Evolutionary conservation across 2,113 vertebrate genomes (phyloP).

Genomic region (Corvus moneduloides): DNA sequence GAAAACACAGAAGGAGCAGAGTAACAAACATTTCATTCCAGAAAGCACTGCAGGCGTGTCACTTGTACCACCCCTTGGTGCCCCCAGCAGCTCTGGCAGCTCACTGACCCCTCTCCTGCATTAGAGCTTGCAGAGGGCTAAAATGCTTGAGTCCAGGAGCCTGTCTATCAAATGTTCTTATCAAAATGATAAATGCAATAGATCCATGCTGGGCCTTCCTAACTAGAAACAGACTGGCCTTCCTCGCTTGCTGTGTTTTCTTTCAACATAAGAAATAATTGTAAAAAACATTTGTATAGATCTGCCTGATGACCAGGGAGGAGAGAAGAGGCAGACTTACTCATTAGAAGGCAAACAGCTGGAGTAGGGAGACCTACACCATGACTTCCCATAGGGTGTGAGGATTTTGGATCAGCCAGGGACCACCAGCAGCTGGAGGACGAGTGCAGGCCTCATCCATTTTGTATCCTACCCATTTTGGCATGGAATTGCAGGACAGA

Average conservation of each 20-base stretch:
- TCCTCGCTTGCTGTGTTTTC: neutral
- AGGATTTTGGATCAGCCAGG: neutral
- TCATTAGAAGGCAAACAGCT: neutral
- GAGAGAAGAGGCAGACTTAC: neutral
- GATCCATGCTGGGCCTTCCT: neutral
- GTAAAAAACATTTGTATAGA: neutral
- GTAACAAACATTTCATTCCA: neutral
- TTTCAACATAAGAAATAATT: neutral
- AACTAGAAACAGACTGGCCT: rapidly evolving
- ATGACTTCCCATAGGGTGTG: rapidly evolving
- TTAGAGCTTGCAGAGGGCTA: neutral
- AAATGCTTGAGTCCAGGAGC: neutral
- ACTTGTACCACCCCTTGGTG: neutral
- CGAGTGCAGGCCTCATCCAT: neutral
- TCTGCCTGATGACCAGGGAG: neutral
- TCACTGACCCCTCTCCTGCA: neutral
- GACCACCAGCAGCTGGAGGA: neutral
- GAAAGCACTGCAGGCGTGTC: neutral
- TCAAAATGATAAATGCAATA: neutral
- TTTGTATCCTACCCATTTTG: neutral
- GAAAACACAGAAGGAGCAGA: neutral
- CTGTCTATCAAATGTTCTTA: neutral
- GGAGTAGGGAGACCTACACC: neutral
- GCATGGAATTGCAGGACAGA: neutral
- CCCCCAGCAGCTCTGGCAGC: neutral